Evolutionary conservation across 2,888 invertebrate genomes (phyloP).

Genomic region (Schizaphis graminum): DNA sequence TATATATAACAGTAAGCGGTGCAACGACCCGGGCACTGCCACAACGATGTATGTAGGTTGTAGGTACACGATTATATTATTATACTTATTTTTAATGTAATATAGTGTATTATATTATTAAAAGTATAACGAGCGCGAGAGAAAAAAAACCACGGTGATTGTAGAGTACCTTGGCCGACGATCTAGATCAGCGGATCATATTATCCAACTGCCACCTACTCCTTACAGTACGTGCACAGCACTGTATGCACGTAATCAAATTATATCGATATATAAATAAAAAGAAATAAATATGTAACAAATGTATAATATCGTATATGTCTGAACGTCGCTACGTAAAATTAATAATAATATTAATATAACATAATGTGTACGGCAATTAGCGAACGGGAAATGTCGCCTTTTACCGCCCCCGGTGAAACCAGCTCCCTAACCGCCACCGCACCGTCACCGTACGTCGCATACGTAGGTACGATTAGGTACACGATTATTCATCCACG

Average conservation of each 20-base stretch:
- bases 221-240: background rate
- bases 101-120: background rate
- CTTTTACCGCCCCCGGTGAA: background rate
- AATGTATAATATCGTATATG: background rate
- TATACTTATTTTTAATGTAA: background rate
- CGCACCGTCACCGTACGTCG: background rate
- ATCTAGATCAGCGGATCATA: background rate
- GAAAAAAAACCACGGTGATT: conserved; percentile 12
- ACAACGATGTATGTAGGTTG: no score
- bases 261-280: background rate
- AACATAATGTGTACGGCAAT: background rate
- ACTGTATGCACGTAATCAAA: background rate
- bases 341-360: background rate
- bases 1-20: background rate
- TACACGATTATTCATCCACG: background rate
- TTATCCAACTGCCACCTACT: background rate
- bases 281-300: background rate
- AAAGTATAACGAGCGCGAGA: background rate
- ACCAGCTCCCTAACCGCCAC: background rate
- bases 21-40: background rate
- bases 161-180: conserved; percentile 55
- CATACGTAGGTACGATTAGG: no score
- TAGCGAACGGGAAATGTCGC: background rate
- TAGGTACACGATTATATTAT: background rate
- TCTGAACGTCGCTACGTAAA: background rate